Base-by-base conservation (phyloP, 2,888 invertebrate species). In the Drosophila vallismaia region DNA sequence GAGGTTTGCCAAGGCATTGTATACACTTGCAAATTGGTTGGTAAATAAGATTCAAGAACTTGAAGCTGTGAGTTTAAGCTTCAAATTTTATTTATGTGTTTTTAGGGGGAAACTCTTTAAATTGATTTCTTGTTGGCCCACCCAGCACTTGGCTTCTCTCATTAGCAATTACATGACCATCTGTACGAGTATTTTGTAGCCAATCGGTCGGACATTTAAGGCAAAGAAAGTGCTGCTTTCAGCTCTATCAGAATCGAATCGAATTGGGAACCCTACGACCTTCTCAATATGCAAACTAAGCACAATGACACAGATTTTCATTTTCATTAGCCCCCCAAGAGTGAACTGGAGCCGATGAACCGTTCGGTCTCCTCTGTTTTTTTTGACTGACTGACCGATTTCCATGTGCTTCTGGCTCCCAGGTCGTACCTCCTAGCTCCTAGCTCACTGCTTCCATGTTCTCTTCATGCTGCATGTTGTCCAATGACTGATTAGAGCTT, bases 261-360 rank as follows among this genome's bases (percentile, higher is more conserved):
- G 24, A n/a, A 24, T 24, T 4, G 33, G 8, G 12, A 3, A 24
- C 19, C 48, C 38, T 26, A 56, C 68, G 53, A 45, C 58, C 68
- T 51, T 55, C 64, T 73, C 78, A 56, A 79, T 79, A 66, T 69
- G 73, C 77, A 70, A 75, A 73, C 78, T 69, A 69, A 75, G 73
- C 71, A 78, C 67, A 78, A 73, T 80, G 85, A 76, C 77, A 83
- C 71, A 85, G 82, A 82, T 81, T 83, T 83, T 83, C 79, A 78
- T 77, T 71, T 83, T 83, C 84, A 78, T 76, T 71, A 60, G 63
- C 51, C 29, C 51, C 36, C 50, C 24, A 31, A 9, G 36, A 29
- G 45, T 46, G 60, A 62, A 52, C 52, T 62, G 57, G 31, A 62
- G 52, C 38, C 45, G 62, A 62, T 64, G 62, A 64, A 19, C 40